These are phyloP conservation scores for Galerucella nymphaeae DNA, from an alignment of 2,888 invertebrate species.

Conservation along the genomic window DNA sequence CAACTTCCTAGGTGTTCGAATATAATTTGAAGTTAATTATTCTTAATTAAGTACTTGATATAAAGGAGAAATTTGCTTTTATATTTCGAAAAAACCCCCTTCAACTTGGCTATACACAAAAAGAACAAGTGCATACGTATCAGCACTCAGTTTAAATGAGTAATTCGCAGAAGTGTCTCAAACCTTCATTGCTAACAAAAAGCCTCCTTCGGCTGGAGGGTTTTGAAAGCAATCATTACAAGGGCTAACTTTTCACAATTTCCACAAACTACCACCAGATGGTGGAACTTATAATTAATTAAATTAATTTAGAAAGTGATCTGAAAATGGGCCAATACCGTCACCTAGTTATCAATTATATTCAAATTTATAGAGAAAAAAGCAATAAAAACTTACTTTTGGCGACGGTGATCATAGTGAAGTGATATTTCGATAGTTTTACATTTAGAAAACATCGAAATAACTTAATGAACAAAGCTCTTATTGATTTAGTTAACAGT, in stretches of 20 bases:
- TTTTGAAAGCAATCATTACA: background rate
- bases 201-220: background rate
- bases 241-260: background rate
- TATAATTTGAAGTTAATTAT: constrained; percentile 16
- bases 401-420: too few relatives aligned
- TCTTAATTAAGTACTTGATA: constrained; percentile 13
- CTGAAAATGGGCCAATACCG: too few relatives aligned
- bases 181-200: background rate
- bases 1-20: constrained; percentile 3
- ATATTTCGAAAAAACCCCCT: background rate
- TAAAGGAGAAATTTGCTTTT: background rate
- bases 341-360: too few relatives aligned
- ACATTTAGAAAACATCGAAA: too few relatives aligned
- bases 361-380: too few relatives aligned
- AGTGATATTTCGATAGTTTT: too few relatives aligned
- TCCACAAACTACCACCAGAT: background rate
- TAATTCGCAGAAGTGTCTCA: background rate
- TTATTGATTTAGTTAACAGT: too few relatives aligned
- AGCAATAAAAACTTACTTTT: too few relatives aligned
- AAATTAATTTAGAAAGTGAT: too few relatives aligned
- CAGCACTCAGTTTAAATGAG: background rate
- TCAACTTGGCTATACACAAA: background rate
- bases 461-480: too few relatives aligned
- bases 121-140: background rate
- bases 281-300: too few relatives aligned